Base-by-base conservation (phyloP, 1,140 invertebrate genomes). In the Drosophila bocqueti region DNA sequence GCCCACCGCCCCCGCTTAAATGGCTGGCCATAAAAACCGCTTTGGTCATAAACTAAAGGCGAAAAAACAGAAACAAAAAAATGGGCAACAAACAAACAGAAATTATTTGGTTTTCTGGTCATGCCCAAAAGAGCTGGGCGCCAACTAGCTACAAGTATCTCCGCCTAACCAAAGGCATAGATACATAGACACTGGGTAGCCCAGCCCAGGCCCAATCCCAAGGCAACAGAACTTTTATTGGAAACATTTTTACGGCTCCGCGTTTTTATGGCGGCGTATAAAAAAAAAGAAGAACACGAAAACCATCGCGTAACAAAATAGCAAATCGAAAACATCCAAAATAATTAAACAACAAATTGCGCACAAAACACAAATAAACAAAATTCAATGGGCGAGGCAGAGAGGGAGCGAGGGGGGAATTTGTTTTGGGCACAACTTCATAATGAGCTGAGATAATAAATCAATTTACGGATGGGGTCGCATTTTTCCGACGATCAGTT, bases 101-200 rank as follows among this genome's bases (percentile, higher is more conserved):
- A 89, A 89, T 84, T 87, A 87, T 87, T 87, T 87, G 81, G 81
- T 81, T 84, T 87, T 87, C 84, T 87, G 83, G 83, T 87, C 81
- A 80, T 89, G 84, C 42, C 67, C 45, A 60, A 83, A 75, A 73
- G 84, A 72, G 80, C 68, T 65, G 79, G 84, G 84, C 83, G 83
- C 84, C 83, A 77, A 82, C 64, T 50, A 65, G 62, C 61, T 67
- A 46, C 31, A 59, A 40, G 63, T 57, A 55, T 64, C 9, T 9
- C 5, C 15, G 36, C n/a, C 36, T 29, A 62, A 40, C 40, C 57
- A 21, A 34, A 40, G 8, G 40, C 16, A 31, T 49, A 49, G 47
- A 49, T 49, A 29, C 47, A 60, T 60, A 65, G 54, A 71, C 57
- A 34, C 34, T 52, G 61, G 47, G 59, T 66, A 69, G 59, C 26